Percentiles rank a stretch among this genome's conserved stretches.
Evolutionary conservation across 2,888 invertebrate species (phyloP).

Genomic region (Nomada ferruginata): DNA sequence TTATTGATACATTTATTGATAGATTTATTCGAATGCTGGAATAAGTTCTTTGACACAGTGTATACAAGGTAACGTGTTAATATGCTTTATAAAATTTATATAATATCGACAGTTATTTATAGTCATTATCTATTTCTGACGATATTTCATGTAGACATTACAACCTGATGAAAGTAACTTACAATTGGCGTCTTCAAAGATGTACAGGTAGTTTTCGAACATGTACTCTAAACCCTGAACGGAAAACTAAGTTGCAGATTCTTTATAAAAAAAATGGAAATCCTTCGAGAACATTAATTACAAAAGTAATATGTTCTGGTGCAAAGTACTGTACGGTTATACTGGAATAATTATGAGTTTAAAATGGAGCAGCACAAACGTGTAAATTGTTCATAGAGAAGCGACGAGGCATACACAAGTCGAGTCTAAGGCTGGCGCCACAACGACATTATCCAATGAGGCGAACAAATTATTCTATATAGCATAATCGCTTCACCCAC

Average conservation of each 20-base stretch:
- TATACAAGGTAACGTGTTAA: too few relatives aligned
- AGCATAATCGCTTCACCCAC: slow-evolving; percentile 72
- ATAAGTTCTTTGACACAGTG: too few relatives aligned
- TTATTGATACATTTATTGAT: not conserved
- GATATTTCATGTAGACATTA: too few relatives aligned
- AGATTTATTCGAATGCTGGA: not conserved
- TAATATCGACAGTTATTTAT: too few relatives aligned
- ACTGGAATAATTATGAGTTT: slow-evolving; percentile 20
- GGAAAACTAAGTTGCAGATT: too few relatives aligned
- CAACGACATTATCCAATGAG: slow-evolving; percentile 76
- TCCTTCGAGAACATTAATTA: not conserved
- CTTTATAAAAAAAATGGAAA: not conserved
- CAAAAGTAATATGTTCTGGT: not conserved
- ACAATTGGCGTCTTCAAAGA: too few relatives aligned
- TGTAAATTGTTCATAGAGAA: slow-evolving; percentile 55
- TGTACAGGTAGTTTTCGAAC: too few relatives aligned
- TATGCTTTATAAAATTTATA: too few relatives aligned
- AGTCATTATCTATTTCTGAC: too few relatives aligned
- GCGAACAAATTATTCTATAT: slow-evolving; percentile 74
- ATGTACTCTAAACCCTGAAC: too few relatives aligned
- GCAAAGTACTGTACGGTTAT: not conserved
- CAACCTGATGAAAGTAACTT: too few relatives aligned
- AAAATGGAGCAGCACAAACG: slow-evolving; percentile 21
- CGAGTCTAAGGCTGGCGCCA: slow-evolving; percentile 76
- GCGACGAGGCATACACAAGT: slow-evolving; percentile 58